Evolutionary conservation across 2,797 vertebrate genomes (phyloP), one percentile per base, ranked within the genome.

Genomic region (Gouania willdenowi): DNA sequence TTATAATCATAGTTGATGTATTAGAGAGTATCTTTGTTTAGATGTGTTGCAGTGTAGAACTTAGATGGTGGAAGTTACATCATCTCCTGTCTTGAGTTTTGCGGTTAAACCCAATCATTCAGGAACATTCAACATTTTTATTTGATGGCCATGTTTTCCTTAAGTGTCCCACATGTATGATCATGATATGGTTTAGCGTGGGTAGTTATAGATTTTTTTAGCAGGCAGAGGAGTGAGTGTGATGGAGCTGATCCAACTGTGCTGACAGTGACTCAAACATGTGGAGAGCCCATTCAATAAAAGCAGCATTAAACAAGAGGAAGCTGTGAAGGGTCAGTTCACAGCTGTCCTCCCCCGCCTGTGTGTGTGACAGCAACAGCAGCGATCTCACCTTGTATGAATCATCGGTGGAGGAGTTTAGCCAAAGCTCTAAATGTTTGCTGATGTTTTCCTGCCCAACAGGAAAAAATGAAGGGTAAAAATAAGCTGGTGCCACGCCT

Each of bases 381-480:
- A 4, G 44, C 7, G 0, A 52, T 22, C 3, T 18, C 11, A 2
- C 45, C 45, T 58, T 31, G 41, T 64, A 49, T 80, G 71, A 78
- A 61, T 81, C 76, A 82, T 77, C 59, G 30, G 58, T 41, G 75
- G 73, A 64, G 76, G 79, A 67, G 75, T 76, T 52, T 4, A 55
- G 55, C 47, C n/a, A 5, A 54, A 5, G 8, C 30, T 26, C 30
- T 68, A 45, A 62, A 53, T 37, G 44, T 40, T 22, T 15, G 67
- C 45, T 60, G 45, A 66, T 66, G 35, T 50, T 69, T 52, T 73
- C 20, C 48, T 62, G 26, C 62, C 53, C 10, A 52, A 76, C 9
- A 98, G 96, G 96, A 98, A 62, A 98, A 98, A 78, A 98, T 98
- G 96, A 98, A 98, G 79, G 92, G 95, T 58, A 98, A 98, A 66